Conservation (phyloP, 2,113 vertebrate genomes). For the Ophiodon elongatus region DNA sequence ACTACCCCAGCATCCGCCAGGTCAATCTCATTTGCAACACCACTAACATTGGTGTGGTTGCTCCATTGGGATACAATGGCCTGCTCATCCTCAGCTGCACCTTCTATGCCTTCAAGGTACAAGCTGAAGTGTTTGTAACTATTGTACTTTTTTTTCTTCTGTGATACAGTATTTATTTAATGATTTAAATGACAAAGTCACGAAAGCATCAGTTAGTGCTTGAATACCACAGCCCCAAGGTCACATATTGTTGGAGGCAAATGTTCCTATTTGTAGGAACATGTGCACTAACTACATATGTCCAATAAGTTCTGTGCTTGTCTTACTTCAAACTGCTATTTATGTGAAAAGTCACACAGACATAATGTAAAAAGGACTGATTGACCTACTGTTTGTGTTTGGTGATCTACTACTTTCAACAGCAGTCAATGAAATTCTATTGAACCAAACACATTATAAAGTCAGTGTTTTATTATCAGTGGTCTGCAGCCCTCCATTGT, state of each 20-base stretch:
- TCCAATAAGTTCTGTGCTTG: neutral
- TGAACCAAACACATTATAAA: constrained; percentile 34
- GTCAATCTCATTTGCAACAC: constrained; percentile 98
- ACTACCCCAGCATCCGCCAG: constrained; percentile 96
- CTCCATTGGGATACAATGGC: constrained; percentile 97
- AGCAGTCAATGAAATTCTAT: constrained; percentile 26
- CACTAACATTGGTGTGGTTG: constrained; percentile 95
- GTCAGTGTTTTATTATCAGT: constrained; percentile 35
- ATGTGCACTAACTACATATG: neutral
- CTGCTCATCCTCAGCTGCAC: constrained; percentile 98
- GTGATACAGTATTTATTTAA: neutral
- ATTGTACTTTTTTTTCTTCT: constrained; percentile 6
- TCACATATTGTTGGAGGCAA: neutral
- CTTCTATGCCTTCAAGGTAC: constrained; percentile 96
- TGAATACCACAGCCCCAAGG: neutral
- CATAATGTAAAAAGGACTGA: neutral
- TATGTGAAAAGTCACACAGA: neutral
- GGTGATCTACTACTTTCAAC: constrained; percentile 10
- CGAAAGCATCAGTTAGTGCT: neutral
- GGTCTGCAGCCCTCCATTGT: constrained; percentile 18
- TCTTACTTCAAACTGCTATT: neutral
- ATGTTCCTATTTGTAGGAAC: neutral
- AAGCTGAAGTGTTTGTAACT: neutral
- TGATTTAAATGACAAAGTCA: neutral
- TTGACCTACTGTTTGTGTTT: constrained; percentile 22